Evolutionary conservation across 2,888 invertebrate genomes (phyloP).

Genomic region (Archips crataeganus): DNA sequence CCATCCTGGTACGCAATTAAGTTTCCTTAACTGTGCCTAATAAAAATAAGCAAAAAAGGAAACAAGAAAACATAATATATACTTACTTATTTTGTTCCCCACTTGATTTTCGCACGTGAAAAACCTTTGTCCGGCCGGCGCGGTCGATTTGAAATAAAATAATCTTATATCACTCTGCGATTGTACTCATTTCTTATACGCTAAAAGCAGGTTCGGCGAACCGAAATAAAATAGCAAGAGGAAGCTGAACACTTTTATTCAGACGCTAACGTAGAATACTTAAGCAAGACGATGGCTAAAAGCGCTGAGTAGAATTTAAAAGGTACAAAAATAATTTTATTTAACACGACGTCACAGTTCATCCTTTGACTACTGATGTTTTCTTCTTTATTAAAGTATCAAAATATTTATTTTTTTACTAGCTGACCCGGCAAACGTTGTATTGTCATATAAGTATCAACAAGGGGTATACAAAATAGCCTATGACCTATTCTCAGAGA

Average conservation of each 20-base stretch:
- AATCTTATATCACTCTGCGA: not conserved
- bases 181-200: constrained; percentile 1
- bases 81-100: not conserved
- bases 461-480: too few species aligned
- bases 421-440: too few species aligned
- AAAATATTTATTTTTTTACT: too few species aligned
- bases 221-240: constrained; percentile 7
- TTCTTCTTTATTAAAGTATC: too few species aligned
- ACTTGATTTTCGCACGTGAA: not conserved
- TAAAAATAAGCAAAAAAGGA: not conserved
- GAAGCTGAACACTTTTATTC: constrained; percentile 11
- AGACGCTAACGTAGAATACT: constrained; percentile 12
- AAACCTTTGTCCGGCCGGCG: not conserved
- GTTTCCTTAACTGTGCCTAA: not conserved
- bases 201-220: constrained; percentile 1
- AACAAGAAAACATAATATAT: not conserved
- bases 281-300: constrained; percentile 1
- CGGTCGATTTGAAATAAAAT: not conserved
- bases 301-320: constrained; percentile 18
- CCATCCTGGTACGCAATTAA: too few species aligned
- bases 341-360: not conserved
- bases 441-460: too few species aligned
- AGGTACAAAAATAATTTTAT: constrained; percentile 3
- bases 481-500: too few species aligned
- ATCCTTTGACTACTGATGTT: too few species aligned